These are phyloP conservation scores for Ceyx melanurus DNA, from an alignment of 2,113 vertebrate genomes.

Conservation along the genomic window DNA sequence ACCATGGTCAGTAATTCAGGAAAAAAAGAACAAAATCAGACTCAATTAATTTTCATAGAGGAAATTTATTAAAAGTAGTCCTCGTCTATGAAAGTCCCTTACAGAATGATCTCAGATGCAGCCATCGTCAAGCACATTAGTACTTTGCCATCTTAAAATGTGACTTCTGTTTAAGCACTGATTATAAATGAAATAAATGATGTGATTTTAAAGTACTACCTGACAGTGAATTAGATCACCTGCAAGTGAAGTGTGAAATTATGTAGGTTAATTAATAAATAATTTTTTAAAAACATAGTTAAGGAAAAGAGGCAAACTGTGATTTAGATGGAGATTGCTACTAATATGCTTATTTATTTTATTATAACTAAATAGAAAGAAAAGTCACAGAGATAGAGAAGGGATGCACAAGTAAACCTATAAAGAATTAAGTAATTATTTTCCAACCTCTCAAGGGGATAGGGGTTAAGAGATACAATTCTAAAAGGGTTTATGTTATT, in stretches of 20 bases:
- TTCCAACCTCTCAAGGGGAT: neutral
- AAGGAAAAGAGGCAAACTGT: neutral
- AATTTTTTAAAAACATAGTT: neutral
- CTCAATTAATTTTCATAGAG: neutral
- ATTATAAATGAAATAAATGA: neutral
- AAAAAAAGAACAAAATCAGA: neutral
- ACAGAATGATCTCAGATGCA: neutral
- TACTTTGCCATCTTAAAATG: neutral
- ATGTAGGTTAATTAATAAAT: neutral
- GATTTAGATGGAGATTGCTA: neutral
- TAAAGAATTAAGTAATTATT: neutral
- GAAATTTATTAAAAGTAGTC: neutral
- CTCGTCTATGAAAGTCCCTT: neutral
- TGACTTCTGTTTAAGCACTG: neutral
- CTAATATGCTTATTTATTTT: neutral
- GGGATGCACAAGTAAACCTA: neutral
- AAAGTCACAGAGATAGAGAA: neutral
- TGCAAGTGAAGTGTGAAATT: neutral
- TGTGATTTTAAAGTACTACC: neutral
- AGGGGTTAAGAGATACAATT: neutral
- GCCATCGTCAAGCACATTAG: neutral
- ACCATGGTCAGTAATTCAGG: neutral
- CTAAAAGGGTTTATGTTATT: conserved; percentile 1
- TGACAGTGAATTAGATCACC: neutral
- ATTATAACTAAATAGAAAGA: neutral